A percentile compares a stretch with the other conserved stretches of the same genome.
Evolutionary conservation across 2,888 invertebrate genomes (phyloP).

Genomic region (Ethmia dodecea): DNA sequence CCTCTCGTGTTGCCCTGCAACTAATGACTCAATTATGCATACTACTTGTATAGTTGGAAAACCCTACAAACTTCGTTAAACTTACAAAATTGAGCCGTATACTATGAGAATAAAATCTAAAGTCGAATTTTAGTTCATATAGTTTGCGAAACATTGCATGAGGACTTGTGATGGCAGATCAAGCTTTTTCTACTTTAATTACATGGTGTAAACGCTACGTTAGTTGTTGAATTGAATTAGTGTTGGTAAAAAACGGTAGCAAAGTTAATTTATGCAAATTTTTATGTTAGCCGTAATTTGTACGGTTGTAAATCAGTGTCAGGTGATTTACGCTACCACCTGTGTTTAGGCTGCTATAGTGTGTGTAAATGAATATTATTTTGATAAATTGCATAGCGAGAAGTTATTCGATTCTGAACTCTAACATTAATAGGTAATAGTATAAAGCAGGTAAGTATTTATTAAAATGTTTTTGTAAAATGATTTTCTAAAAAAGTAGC

Average conservation of each 20-base stretch:
- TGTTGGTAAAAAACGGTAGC: constrained; percentile 28
- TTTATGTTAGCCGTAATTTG: constrained; percentile 12
- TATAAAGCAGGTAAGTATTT: too few relatives aligned
- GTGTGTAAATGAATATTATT: too few relatives aligned
- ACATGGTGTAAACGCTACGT: constrained; percentile 43
- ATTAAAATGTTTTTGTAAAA: too few relatives aligned
- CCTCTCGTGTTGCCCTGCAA: constrained; percentile 48
- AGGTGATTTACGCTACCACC: too few relatives aligned
- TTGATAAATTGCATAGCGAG: too few relatives aligned
- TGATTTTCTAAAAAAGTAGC: too few relatives aligned
- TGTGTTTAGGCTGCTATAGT: too few relatives aligned
- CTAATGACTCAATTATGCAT: constrained; percentile 63
- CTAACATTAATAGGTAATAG: too few relatives aligned
- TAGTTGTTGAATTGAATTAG: constrained; percentile 45
- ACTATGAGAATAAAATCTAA: constrained; percentile 5
- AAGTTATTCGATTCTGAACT: too few relatives aligned
- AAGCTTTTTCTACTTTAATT: constrained; percentile 46
- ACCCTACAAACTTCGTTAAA: neutral
- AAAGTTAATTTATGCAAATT: constrained; percentile 12
- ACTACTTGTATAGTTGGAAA: constrained; percentile 6
- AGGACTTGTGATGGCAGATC: constrained; percentile 40
- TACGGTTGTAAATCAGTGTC: constrained; percentile 6
- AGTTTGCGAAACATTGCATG: constrained; percentile 30
- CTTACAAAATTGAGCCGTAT: neutral
- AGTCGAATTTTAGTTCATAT: constrained; percentile 9